Evolutionary conservation across 2,888 invertebrate genomes (phyloP), one percentile per base, ranked within the genome.

Genomic region (Limenitis camilla): DNA sequence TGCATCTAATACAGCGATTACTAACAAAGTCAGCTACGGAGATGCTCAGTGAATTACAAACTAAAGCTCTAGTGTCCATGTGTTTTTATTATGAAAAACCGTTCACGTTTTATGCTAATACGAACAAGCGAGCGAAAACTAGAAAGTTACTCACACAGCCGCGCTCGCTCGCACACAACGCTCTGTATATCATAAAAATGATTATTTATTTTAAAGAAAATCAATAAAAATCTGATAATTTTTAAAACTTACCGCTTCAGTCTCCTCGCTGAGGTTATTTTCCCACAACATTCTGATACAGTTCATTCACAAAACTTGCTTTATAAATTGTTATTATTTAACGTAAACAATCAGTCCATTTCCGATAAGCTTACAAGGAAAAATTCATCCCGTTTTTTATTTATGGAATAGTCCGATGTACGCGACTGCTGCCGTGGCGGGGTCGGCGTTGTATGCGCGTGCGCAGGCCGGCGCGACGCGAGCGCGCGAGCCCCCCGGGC

Each of bases 61-160:
- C 67, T 67, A 78, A 76, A 72, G 73, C 69, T 67, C 71, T 69
- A 69, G 66, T 72, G 72, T 74, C 81, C 79, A 83, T 78, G 81
- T 74, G 77, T 74, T 78, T 78, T 74, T 81, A 83, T 84, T 84
- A 86, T 82, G 83, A 86, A 85, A 87, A 86, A 85, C 85, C 75
- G 72, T 80, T 79, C 87, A 86, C 87, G 87, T 87, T 78, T 81
- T 81, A 86, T 86, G 87, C 81, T 82, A 86, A 87, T 86, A 79
- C 72, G 71, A 61, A 64, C 65, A 72, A 76, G 72, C 77, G 76
- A 82, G 85, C 85, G 87, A 85, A 86, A 85, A 86, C 87, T 87
- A 87, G 87, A 87, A 87, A 87, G 87, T 87, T 69, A 76, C 81
- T 46, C 81, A 76, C 83, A 76, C 84, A 68, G 65, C 68, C 62